Evolutionary conservation across 2,888 invertebrate genomes (phyloP).

Genomic region (Drosophila meridionalis): DNA sequence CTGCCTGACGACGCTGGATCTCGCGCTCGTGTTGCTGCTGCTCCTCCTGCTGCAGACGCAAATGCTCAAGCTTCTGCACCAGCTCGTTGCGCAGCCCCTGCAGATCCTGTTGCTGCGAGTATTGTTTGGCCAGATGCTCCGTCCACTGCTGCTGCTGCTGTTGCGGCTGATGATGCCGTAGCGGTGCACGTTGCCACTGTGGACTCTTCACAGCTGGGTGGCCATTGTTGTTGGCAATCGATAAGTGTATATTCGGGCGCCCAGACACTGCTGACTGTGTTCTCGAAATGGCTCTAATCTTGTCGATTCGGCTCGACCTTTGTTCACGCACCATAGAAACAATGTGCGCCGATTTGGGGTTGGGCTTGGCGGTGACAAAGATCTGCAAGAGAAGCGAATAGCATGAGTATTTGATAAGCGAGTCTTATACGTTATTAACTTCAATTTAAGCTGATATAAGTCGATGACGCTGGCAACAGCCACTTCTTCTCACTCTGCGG

Average conservation of each 20-base stretch:
- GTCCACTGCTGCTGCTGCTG: neutral
- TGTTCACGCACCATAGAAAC: conserved; percentile 81
- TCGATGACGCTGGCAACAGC: neutral
- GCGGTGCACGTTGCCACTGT: conserved; percentile 25
- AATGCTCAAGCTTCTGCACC: conserved; percentile 48
- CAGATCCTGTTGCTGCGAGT: conserved; percentile 31
- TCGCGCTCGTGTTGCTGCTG: conserved; percentile 11
- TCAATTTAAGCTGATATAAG: conserved; percentile 1
- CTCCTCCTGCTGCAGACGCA: conserved; percentile 19
- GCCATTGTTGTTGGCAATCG: neutral
- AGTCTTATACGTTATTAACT: neutral
- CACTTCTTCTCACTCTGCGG: neutral
- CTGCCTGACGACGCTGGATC: conserved; percentile 22
- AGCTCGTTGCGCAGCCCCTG: conserved; percentile 27
- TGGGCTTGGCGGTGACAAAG: conserved; percentile 75
- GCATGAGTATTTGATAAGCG: neutral
- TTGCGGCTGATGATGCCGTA: neutral
- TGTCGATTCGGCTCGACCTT: conserved; percentile 39
- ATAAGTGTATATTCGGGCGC: neutral
- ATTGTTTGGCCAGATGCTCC: conserved; percentile 12
- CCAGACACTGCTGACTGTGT: neutral
- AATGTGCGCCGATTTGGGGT: conserved; percentile 81
- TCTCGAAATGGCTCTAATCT: conserved; percentile 12
- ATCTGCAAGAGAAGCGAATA: conserved; percentile 51
- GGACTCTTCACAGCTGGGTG: neutral